Base-by-base conservation (phyloP, 2,888 invertebrate genomes). In the Cerceris rybyensis region DNA sequence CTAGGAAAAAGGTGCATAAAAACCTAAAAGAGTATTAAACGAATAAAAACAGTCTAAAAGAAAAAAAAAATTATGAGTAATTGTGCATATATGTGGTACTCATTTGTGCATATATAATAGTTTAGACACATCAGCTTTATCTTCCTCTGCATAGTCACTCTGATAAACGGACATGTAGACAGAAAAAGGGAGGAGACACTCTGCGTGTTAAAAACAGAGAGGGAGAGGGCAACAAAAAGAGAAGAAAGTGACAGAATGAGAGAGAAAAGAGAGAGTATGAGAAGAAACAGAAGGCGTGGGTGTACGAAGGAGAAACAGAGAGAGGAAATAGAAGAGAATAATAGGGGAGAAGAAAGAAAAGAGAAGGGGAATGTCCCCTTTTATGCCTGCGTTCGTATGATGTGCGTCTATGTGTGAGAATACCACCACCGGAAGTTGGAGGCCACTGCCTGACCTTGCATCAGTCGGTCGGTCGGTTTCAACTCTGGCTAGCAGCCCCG, bases 361-460 rank as follows among this genome's bases (percentile, higher is more conserved):
- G 68, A 70, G 70, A 54, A 68, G 75, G 70, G 82, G 80, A 78
- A 70, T 75, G 65, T 60, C 73, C 69, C 69, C 66, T 82, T 85
- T 80, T 80, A 81, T 80, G 81, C 74, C 71, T 67, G 82, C 87
- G 81, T 78, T 80, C 69, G 78, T 84, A 81, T 60, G 69, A 64
- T 60, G 75, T 60, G 75, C 55, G 79, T 57, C 73, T 64, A 75
- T 81, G 85, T 85, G 81, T 81, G 84, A 76, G 88, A 86, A 87
- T 86, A 89, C 86, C 87, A 90, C 87, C 88, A 90, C 91, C 91
- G 92, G 91, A 92, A 92, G 91, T 92, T 92, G 88, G 91, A 92
- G 92, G 92, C 91, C 92, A 92, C 88, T 84, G 90, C 82, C 87
- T 92, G 92, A 92, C 92, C 92, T 92, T 92, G 91, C 90, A 88